These are phyloP conservation scores for Scyliorhinus canicula DNA, from an alignment of 2,797 vertebrate species.

Conservation along the genomic window DNA sequence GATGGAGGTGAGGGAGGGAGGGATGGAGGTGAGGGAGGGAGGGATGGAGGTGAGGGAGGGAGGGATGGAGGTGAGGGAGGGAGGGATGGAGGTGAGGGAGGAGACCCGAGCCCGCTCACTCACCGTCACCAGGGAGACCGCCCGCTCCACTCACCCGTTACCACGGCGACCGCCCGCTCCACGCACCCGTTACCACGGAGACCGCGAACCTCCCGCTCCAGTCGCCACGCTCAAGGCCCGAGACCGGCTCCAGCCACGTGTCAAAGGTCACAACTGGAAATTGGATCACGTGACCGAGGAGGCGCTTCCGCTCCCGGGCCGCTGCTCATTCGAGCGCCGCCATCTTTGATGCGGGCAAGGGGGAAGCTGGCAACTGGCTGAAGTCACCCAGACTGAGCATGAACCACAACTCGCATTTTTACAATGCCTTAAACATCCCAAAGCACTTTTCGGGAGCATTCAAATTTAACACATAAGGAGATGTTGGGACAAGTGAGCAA, in stretches of 20 bases:
- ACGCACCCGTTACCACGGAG: background rate
- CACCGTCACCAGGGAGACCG: background rate
- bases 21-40: background rate
- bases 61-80: background rate
- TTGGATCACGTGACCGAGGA: background rate
- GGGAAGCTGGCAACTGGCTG: background rate
- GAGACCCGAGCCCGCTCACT: background rate
- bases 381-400: accelerated
- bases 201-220: background rate
- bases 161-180: background rate
- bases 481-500: background rate
- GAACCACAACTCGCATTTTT: too few relatives aligned
- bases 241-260: background rate
- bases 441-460: background rate
- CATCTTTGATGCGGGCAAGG: background rate
- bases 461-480: background rate
- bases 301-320: background rate
- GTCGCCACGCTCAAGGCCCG: background rate
- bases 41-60: background rate
- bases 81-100: too few relatives aligned
- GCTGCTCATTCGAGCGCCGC: background rate
- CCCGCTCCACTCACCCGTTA: background rate
- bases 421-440: background rate
- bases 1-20: background rate
- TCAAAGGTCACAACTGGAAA: conserved; percentile 19